Conservation (phyloP, 2,888 invertebrate species). For the Mimas tiliae region DNA sequence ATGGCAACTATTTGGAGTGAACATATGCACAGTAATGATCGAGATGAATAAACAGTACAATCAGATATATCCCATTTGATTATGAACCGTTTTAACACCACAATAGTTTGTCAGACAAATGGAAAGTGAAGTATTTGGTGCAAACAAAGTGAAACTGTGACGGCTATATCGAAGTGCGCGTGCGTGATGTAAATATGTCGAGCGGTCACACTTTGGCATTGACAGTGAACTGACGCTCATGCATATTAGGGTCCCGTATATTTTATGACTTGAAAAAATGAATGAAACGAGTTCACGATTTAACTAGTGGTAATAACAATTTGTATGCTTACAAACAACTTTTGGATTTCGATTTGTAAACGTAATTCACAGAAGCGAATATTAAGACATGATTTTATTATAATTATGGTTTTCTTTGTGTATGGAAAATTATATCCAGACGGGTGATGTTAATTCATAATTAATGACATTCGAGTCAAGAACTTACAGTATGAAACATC, state of each 20-base stretch:
- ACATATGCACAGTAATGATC: no score
- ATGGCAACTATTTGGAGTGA: no score
- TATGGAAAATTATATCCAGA: not conserved
- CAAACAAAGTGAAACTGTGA: constrained; percentile 18
- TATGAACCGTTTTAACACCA: not conserved
- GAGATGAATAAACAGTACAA: no score
- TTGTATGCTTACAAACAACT: not conserved
- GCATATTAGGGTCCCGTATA: constrained; percentile 1
- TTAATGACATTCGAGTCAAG: not conserved
- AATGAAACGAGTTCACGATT: not conserved
- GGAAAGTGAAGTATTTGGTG: constrained; percentile 29
- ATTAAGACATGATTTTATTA: not conserved
- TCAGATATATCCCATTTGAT: no score
- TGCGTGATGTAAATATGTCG: constrained; percentile 14
- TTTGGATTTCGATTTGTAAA: not conserved
- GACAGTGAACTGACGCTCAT: constrained; percentile 33
- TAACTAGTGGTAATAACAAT: not conserved
- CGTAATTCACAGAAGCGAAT: not conserved
- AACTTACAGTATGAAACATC: not conserved
- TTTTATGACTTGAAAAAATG: not conserved
- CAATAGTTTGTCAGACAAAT: not conserved
- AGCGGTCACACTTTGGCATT: constrained; percentile 35
- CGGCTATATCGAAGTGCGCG: not conserved
- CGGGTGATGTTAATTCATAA: not conserved
- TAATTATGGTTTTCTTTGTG: not conserved